Percentiles rank a stretch among this genome's conserved stretches.
These are phyloP conservation scores for Artibeus lituratus DNA, from an alignment of 2,797 vertebrate genomes.

Conservation along the genomic window DNA sequence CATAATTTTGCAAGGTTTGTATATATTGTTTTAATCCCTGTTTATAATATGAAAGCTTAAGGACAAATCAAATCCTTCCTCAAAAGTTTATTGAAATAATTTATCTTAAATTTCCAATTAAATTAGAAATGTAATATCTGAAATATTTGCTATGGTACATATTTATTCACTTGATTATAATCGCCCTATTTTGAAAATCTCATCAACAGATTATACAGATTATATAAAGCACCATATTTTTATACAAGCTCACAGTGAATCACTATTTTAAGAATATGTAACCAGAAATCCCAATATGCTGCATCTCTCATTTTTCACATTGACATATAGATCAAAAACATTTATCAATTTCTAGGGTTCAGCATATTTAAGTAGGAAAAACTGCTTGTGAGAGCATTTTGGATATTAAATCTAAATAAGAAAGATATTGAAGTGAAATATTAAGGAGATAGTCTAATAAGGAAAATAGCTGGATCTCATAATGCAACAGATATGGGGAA, in stretches of 20 bases:
- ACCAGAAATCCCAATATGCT: constrained; percentile 13
- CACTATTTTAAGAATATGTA: constrained; percentile 25
- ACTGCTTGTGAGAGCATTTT: constrained; percentile 39
- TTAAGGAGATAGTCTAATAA: not conserved
- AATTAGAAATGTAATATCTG: constrained; percentile 19
- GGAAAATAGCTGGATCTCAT: constrained; percentile 22
- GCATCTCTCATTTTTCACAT: constrained; percentile 45
- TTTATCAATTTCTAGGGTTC: constrained; percentile 39
- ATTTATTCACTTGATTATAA: constrained; percentile 40
- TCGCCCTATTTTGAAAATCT: not conserved
- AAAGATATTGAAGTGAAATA: constrained; percentile 30
- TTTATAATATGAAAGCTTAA: not conserved
- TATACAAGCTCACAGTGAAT: not conserved
- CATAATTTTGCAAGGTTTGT: not conserved
- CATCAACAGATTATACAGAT: not conserved
- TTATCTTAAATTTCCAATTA: constrained; percentile 39
- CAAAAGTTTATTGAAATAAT: constrained; percentile 41
- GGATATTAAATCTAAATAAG: constrained; percentile 55
- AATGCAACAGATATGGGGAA: not conserved
- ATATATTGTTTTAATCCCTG: not conserved
- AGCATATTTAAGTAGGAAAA: not conserved
- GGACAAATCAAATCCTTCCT: not conserved
- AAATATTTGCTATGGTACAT: not conserved
- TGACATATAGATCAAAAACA: constrained; percentile 52
- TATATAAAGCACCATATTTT: not conserved